These are phyloP conservation scores for Musca domestica DNA, from an alignment of 1,140 invertebrate genomes.

Conservation along the genomic window DNA sequence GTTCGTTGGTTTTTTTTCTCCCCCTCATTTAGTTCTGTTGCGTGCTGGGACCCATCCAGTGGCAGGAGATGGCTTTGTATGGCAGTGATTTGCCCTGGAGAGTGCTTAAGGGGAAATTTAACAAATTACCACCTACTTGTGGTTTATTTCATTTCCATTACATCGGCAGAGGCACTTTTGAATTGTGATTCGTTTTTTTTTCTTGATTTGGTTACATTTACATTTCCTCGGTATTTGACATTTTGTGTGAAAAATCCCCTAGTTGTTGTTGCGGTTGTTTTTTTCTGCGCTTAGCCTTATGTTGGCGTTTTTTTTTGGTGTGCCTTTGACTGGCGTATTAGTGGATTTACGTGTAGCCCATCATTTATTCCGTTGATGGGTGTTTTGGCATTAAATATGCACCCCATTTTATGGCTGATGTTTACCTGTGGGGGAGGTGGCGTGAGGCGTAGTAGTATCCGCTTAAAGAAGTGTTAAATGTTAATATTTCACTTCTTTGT, in stretches of 20 bases:
- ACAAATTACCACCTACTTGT: slow-evolving; percentile 24
- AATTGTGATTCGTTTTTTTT: slow-evolving; percentile 6
- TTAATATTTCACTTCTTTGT: no score
- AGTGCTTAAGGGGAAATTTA: slow-evolving; percentile 18
- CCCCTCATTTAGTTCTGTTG: not conserved
- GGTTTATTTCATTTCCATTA: not conserved
- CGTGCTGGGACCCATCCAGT: no score
- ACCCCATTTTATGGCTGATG: not conserved
- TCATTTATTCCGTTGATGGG: slow-evolving; percentile 11
- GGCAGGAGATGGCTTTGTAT: not conserved
- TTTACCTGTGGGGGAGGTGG: no score
- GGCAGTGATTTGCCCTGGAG: slow-evolving; percentile 18
- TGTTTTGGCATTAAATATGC: slow-evolving; percentile 17
- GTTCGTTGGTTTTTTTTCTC: slow-evolving; percentile 2
- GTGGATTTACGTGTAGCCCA: slow-evolving; percentile 19
- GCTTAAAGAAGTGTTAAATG: no score
- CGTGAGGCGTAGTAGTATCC: no score
- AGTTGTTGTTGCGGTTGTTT: not conserved
- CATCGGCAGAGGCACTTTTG: not conserved
- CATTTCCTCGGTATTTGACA: slow-evolving; percentile 15
- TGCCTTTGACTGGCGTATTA: slow-evolving; percentile 5
- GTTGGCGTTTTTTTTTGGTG: not conserved
- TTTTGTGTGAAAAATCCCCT: not conserved
- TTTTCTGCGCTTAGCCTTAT: not conserved
- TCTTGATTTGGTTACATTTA: no score